These are phyloP conservation scores for Bovichtus diacanthus DNA, from an alignment of 2,797 vertebrate genomes.

Conservation along the genomic window DNA sequence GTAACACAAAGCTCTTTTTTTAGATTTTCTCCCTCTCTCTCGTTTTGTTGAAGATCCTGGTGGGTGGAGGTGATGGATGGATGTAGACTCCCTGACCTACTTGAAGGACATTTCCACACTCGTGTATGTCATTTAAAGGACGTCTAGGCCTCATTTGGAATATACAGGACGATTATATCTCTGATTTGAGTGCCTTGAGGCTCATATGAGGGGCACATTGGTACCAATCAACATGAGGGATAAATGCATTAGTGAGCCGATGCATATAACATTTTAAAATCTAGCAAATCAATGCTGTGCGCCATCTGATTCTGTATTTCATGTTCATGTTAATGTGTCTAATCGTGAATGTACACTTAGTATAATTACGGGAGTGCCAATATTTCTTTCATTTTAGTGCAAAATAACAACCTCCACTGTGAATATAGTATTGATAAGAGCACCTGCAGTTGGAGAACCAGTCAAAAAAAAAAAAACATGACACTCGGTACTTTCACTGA, in stretches of 20 bases:
- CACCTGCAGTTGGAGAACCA: conserved; percentile 49
- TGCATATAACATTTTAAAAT: conserved; percentile 57
- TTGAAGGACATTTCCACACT: conserved; percentile 53
- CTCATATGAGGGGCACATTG: conserved; percentile 38
- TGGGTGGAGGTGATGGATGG: conserved; percentile 66
- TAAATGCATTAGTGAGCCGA: conserved; percentile 58
- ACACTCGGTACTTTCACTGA: conserved; percentile 15
- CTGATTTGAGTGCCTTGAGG: conserved; percentile 53
- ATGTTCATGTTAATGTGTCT: background rate
- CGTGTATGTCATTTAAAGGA: conserved; percentile 49
- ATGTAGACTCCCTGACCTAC: conserved; percentile 67
- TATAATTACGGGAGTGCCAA: background rate
- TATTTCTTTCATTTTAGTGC: background rate
- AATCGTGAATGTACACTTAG: background rate
- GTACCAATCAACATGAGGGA: conserved; percentile 42
- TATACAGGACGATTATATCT: conserved; percentile 37
- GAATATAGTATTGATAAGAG: conserved; percentile 12
- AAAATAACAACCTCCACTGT: conserved; percentile 5
- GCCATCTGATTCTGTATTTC: conserved; percentile 17
- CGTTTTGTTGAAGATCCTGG: conserved; percentile 38
- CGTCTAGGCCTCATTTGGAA: conserved; percentile 52
- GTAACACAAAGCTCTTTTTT: conserved; percentile 68
- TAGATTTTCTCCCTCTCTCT: conserved; percentile 18
- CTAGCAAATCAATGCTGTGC: conserved; percentile 33
- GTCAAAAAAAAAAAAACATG: conserved; percentile 1